Evolutionary conservation across 2,888 invertebrate species (phyloP).

Genomic region (Gymnocheta viridis): DNA sequence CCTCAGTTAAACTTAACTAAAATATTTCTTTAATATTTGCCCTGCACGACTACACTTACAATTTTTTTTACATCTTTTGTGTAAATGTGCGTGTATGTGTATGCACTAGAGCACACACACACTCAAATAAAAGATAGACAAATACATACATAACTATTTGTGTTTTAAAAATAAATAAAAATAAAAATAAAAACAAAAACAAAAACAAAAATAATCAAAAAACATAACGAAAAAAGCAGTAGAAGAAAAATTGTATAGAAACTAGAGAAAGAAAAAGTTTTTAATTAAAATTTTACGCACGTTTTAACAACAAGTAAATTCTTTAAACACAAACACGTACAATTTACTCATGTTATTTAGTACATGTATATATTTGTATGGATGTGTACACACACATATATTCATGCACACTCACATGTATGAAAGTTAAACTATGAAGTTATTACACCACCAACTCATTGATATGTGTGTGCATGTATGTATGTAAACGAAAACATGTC

Average conservation of each 20-base stretch:
- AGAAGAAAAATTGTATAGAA: slow-evolving; percentile 36
- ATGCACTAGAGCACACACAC: no score
- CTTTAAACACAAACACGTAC: slow-evolving; percentile 60
- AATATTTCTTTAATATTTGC: slow-evolving; percentile 25
- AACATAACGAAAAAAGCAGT: neutral
- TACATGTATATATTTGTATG: neutral
- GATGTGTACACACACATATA: no score
- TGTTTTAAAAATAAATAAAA: slow-evolving; percentile 56
- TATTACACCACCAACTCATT: slow-evolving; percentile 38
- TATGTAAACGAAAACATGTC: slow-evolving; percentile 10
- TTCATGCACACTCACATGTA: no score
- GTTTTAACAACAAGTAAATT: slow-evolving; percentile 69
- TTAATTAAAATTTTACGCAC: slow-evolving; percentile 70
- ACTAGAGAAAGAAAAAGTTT: slow-evolving; percentile 62
- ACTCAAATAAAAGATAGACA: slow-evolving; percentile 13
- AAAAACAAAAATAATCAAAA: slow-evolving; percentile 32
- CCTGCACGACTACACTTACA: slow-evolving; percentile 7
- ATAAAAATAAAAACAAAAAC: slow-evolving; percentile 13
- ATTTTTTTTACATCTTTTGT: slow-evolving; percentile 9
- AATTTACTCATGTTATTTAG: slow-evolving; percentile 11
- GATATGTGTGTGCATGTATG: neutral
- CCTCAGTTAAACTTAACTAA: slow-evolving; percentile 53
- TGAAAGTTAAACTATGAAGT: slow-evolving; percentile 22
- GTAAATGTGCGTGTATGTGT: neutral
- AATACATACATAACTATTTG: slow-evolving; percentile 49